A percentile compares a stretch with the other conserved stretches of the same genome.
These are phyloP conservation scores for Pachyseris speciosa DNA, from an alignment of 64 coral and sea anemone species.

Conservation along the genomic window DNA sequence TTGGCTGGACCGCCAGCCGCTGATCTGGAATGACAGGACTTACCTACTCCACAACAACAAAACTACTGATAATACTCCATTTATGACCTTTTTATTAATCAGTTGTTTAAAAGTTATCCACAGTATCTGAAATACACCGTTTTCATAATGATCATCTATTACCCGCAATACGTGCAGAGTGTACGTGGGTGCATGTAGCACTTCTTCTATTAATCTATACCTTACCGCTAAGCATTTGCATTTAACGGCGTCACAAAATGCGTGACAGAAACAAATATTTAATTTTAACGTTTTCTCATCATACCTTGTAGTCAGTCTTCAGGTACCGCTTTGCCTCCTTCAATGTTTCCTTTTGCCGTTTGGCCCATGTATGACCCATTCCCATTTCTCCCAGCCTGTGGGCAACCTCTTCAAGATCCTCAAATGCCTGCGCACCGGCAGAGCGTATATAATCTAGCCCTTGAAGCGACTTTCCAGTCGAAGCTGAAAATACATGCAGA, in stretches of 20 bases:
- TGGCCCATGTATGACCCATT: constrained; percentile 18
- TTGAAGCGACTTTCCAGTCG: constrained; percentile 63
- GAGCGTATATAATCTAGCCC: constrained; percentile 62
- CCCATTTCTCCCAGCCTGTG: constrained; percentile 26
- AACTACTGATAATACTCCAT: too few species aligned
- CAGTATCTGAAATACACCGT: too few species aligned
- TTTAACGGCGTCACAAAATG: not conserved
- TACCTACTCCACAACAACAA: too few species aligned
- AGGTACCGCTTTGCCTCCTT: constrained; percentile 30
- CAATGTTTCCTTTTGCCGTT: constrained; percentile 1
- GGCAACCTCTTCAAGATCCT: not conserved
- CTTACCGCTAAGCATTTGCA: not conserved
- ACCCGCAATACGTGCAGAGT: too few species aligned
- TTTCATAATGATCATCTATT: too few species aligned
- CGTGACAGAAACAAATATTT: not conserved
- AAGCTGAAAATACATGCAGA: constrained; percentile 69
- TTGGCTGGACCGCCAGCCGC: too few species aligned
- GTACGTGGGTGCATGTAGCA: not conserved
- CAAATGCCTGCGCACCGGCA: not conserved
- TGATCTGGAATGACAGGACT: too few species aligned
- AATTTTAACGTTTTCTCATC: not conserved
- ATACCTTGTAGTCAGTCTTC: not conserved
- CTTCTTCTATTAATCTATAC: not conserved
- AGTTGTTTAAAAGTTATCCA: too few species aligned
- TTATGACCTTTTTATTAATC: too few species aligned